Base-by-base conservation (phyloP, 2,113 vertebrate genomes). In the Pteronura brasiliensis region DNA sequence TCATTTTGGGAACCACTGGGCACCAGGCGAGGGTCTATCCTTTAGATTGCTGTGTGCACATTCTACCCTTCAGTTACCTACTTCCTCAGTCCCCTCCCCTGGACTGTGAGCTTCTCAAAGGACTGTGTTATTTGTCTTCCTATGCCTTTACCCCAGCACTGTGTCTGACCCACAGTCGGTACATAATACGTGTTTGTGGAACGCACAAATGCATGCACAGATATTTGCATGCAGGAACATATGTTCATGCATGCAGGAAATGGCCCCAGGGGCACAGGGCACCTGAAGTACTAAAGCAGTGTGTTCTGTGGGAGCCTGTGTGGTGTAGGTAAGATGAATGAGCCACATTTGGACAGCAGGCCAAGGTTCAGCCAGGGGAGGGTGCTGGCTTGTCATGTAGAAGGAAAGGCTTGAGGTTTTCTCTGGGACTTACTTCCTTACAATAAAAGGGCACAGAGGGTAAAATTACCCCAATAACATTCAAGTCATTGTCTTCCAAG, bases 341-440 rank as follows among this genome's bases (percentile, higher is more conserved):
- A 39, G 23, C 31, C 1, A 1, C 63, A 44, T 84, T 63, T 80
- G 47, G 83, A 93, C 59, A 74, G 47, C 39, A 80, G 59, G 77
- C 27, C 23, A 31, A 5, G 65, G 42, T 88, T 63, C 47, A 85
- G 44, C 88, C 44, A 31, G 39, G 82, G 44, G 31, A 27, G 34
- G 31, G 4, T 49, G 3, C 44, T 91, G 65, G 25, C 55, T 94
- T 92, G 36, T 84, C 74, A 49, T 27, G 15, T 13, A 72, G 61
- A 83, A 82, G 47, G 15, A 8, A 34, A 91, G 63, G 23, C 59
- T 77, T 52, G 29, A 39, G 1, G 17, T 93, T 93, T 95, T 80
- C 81, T 86, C 61, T 88, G n/a, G 76, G 49, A 88, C 92, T 92
- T 81, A 82, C n/a, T 95, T 84, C 47, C 67, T 18, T 81, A 44